Conservation (phyloP, 2,113 vertebrate species). For the Stictonetta naevosa region DNA sequence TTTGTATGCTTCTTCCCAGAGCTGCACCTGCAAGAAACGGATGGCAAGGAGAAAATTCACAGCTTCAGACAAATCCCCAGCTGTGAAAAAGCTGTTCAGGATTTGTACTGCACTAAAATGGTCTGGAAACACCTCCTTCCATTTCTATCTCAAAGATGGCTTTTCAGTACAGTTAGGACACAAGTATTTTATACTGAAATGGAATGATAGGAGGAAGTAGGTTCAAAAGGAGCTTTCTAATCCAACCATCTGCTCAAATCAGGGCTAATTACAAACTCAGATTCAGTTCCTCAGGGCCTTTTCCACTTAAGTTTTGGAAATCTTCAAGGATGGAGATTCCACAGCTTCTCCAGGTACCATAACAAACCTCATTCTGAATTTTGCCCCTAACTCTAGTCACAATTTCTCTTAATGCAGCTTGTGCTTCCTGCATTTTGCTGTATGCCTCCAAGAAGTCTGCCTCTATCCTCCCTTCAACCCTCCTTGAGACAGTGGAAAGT, state of each 20-base stretch:
- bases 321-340: neutral
- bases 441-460: neutral
- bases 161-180: neutral
- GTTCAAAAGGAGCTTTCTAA: neutral
- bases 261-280: neutral
- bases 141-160: neutral
- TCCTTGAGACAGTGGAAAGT: neutral
- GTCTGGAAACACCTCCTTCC: neutral
- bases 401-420: neutral
- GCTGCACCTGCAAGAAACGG: neutral
- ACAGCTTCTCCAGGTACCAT: neutral
- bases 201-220: neutral
- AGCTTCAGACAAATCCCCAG: neutral
- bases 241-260: neutral
- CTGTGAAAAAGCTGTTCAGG: neutral
- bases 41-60: slow-evolving; percentile 12
- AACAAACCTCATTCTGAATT: neutral
- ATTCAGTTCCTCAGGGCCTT: neutral
- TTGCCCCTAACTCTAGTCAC: fast-evolving
- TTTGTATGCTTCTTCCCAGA: neutral
- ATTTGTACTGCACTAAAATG: neutral
- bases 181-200: neutral
- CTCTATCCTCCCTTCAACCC: neutral
- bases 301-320: neutral
- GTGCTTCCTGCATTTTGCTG: neutral